phyloP scores from a whole-genome alignment of 2,888 invertebrate genomes.

The Erynnis tages region DNA sequence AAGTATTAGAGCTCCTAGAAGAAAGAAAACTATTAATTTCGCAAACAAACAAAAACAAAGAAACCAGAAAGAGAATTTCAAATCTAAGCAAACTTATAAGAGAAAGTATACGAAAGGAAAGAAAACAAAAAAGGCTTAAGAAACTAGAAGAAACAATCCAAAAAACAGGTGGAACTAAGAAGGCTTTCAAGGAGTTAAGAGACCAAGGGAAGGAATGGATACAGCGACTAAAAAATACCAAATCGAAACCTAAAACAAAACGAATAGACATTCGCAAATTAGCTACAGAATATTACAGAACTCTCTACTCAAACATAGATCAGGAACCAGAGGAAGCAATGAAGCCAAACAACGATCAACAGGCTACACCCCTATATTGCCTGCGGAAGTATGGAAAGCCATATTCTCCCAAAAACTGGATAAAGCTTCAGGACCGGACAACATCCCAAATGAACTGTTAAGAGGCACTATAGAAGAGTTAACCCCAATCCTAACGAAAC shows the following conservation, averaged over 20 bases:
- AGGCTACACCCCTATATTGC: background rate
- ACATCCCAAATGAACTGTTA: conserved; percentile 3
- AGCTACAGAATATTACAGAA: background rate
- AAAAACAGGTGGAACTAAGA: conserved; percentile 34
- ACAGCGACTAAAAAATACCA: background rate
- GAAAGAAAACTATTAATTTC: conserved; percentile 27
- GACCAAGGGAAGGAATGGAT: conserved; percentile 29
- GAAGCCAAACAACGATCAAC: too few species aligned
- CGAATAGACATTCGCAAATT: background rate
- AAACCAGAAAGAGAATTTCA: conserved; percentile 18
- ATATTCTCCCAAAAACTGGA: background rate
- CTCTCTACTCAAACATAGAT: background rate
- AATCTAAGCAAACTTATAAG: conserved; percentile 33
- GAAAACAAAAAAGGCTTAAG: conserved; percentile 25
- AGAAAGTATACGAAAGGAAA: conserved; percentile 32
- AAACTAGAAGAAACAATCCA: conserved; percentile 29
- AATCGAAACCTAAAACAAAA: background rate
- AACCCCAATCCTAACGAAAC: background rate
- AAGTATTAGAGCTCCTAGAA: conserved; percentile 9
- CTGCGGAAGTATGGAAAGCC: background rate
- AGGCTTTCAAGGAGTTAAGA: conserved; percentile 31
- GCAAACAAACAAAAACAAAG: too few species aligned
- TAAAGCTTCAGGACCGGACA: conserved; percentile 5
- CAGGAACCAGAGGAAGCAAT: background rate
- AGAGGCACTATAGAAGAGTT: conserved; percentile 2